These are phyloP conservation scores for Polypedilum vanderplanki DNA, from an alignment of 1,140 invertebrate species.

Conservation along the genomic window DNA sequence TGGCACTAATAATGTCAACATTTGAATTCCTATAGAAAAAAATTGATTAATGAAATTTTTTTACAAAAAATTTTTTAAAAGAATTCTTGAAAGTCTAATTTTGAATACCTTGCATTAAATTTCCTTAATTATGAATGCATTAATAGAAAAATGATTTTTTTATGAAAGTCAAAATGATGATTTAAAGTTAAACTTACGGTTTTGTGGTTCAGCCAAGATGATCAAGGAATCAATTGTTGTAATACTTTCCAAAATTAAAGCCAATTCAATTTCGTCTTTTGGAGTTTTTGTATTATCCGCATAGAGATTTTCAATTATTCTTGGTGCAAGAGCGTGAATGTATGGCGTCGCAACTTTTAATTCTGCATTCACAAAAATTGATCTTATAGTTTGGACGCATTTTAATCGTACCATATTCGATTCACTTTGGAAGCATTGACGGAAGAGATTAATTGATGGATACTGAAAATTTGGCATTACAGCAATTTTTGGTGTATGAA, in stretches of 20 bases:
- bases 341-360: slow-evolving; percentile 64
- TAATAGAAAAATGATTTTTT: neutral
- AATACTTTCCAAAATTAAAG: slow-evolving; percentile 61
- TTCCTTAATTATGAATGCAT: slow-evolving; percentile 38
- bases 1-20: slow-evolving; percentile 80
- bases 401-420: slow-evolving; percentile 57
- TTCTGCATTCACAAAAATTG: slow-evolving; percentile 66
- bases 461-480: slow-evolving; percentile 75
- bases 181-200: slow-evolving; percentile 56
- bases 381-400: slow-evolving; percentile 68
- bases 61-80: slow-evolving; percentile 32
- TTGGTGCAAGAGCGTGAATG: slow-evolving; percentile 71
- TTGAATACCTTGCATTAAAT: slow-evolving; percentile 43
- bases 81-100: neutral
- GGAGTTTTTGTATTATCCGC: slow-evolving; percentile 53
- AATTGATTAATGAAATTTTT: slow-evolving; percentile 33
- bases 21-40: slow-evolving; percentile 66
- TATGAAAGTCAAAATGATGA: too few species aligned
- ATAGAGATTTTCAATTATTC: slow-evolving; percentile 64
- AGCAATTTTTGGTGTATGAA: slow-evolving; percentile 69
- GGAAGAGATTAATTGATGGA: slow-evolving; percentile 89
- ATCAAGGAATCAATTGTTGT: slow-evolving; percentile 66
- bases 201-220: slow-evolving; percentile 62
- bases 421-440: slow-evolving; percentile 72
- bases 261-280: slow-evolving; percentile 53